Conservation (phyloP, 2,888 invertebrate genomes). For the Helicoverpa assulta region DNA sequence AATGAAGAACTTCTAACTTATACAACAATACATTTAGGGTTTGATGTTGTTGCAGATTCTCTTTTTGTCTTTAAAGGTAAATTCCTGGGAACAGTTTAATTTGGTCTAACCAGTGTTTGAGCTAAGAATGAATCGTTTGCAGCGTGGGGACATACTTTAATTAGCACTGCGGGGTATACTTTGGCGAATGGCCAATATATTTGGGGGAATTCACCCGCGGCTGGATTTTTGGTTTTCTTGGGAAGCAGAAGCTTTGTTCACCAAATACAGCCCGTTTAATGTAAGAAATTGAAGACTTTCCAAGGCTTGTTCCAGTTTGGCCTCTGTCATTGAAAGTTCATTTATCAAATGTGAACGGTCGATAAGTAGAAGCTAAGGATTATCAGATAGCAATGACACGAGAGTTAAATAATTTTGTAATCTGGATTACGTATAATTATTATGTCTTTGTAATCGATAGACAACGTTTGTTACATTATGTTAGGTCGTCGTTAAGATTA, state of each 20-base stretch:
- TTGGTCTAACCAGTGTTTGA: conserved; percentile 57
- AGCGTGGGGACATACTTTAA: conserved; percentile 72
- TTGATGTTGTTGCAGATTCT: conserved; percentile 4
- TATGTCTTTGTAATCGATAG: conserved; percentile 15
- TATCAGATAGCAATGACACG: conserved; percentile 15
- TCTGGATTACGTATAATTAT: conserved; percentile 11
- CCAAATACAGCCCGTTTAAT: conserved; percentile 14
- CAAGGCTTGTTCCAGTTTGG: neutral
- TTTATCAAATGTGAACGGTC: conserved; percentile 18
- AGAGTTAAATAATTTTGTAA: conserved; percentile 22
- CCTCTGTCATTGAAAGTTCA: conserved; percentile 24
- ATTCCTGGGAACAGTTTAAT: conserved; percentile 50
- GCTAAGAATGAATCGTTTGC: conserved; percentile 65
- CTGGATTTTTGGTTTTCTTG: conserved; percentile 62
- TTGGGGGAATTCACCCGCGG: conserved; percentile 64
- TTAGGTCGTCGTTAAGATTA: conserved; percentile 31
- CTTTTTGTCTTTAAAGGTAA: conserved; percentile 30
- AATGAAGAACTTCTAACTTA: conserved; percentile 18
- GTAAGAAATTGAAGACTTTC: conserved; percentile 13
- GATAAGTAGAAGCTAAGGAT: conserved; percentile 30
- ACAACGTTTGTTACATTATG: conserved; percentile 29
- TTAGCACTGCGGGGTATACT: conserved; percentile 67
- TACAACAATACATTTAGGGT: neutral
- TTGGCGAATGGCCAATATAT: conserved; percentile 72
- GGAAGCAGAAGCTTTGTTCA: conserved; percentile 37